A percentile compares a stretch with the other conserved stretches of the same genome.
These are phyloP conservation scores for Tiliacea citrago DNA, from an alignment of 2,888 invertebrate species.

Conservation along the genomic window DNA sequence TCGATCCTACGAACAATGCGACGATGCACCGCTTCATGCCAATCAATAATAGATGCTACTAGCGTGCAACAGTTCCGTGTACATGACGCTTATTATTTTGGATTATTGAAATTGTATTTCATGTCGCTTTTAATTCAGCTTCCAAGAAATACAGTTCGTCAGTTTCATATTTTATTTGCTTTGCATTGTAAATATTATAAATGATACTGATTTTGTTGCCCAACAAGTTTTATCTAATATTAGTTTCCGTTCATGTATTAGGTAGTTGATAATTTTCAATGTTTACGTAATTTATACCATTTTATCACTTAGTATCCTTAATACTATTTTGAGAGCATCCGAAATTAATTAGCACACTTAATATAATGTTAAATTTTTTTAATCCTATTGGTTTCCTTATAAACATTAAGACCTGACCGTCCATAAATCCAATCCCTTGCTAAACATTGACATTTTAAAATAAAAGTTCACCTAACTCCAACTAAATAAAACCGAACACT, in stretches of 20 bases:
- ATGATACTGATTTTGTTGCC: constrained; percentile 25
- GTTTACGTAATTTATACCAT: constrained; percentile 4
- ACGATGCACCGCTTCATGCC: constrained; percentile 81
- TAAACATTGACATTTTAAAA: constrained; percentile 26
- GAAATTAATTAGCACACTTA: constrained; percentile 22
- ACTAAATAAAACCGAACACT: constrained; percentile 24
- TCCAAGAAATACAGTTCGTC: constrained; percentile 6
- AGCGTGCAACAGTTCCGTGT: constrained; percentile 62
- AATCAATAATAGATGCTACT: constrained; percentile 85
- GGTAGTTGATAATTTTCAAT: constrained; percentile 30
- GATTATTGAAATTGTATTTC: constrained; percentile 50
- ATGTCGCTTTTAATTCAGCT: constrained; percentile 22
- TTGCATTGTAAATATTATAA: constrained; percentile 18
- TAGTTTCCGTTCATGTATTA: constrained; percentile 45
- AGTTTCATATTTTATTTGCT: constrained; percentile 6
- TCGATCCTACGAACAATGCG: constrained; percentile 86
- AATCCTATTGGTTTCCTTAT: background rate
- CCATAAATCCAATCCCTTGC: constrained; percentile 38
- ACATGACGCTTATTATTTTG: constrained; percentile 33
- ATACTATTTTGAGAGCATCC: constrained; percentile 15
- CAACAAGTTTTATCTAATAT: constrained; percentile 52
- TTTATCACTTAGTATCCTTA: constrained; percentile 4
- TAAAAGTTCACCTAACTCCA: constrained; percentile 6
- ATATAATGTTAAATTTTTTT: background rate
- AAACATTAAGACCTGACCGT: background rate